These are phyloP conservation scores for Parapsyche elsis DNA, from an alignment of 1,140 invertebrate genomes.

Conservation along the genomic window DNA sequence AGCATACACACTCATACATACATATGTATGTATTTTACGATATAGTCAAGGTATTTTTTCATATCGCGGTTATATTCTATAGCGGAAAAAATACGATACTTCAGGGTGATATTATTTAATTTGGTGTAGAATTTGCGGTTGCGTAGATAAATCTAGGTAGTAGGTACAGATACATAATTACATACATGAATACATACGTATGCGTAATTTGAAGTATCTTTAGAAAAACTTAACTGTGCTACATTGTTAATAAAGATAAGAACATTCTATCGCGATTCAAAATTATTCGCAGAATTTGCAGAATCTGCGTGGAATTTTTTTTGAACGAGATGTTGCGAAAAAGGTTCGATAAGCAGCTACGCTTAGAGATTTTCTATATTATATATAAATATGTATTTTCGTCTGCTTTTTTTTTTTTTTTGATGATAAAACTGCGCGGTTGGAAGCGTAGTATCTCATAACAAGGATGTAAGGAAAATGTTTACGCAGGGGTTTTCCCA, in stretches of 20 bases:
- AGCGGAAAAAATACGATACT: too few relatives aligned
- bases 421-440: constrained; percentile 36
- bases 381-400: not conserved
- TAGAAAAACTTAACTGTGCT: too few relatives aligned
- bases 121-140: too few relatives aligned
- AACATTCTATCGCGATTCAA: too few relatives aligned
- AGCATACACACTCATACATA: not conserved
- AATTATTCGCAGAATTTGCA: too few relatives aligned
- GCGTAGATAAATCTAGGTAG: too few relatives aligned
- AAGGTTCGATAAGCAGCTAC: constrained; percentile 2
- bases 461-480: constrained; percentile 46
- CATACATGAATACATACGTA: too few relatives aligned
- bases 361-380: not conserved
- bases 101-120: too few relatives aligned
- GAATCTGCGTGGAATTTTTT: not conserved
- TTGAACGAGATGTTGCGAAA: constrained; percentile 7
- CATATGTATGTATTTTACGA: not conserved
- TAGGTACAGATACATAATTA: too few relatives aligned
- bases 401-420: not conserved
- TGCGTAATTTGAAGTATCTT: too few relatives aligned
- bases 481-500: constrained; percentile 44
- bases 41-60: constrained; percentile 15
- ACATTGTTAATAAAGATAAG: too few relatives aligned
- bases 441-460: constrained; percentile 38
- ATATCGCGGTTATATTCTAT: not conserved